phyloP scores from a whole-genome alignment of 2,888 invertebrate genomes.

The Drosophila austrosaltans region DNA sequence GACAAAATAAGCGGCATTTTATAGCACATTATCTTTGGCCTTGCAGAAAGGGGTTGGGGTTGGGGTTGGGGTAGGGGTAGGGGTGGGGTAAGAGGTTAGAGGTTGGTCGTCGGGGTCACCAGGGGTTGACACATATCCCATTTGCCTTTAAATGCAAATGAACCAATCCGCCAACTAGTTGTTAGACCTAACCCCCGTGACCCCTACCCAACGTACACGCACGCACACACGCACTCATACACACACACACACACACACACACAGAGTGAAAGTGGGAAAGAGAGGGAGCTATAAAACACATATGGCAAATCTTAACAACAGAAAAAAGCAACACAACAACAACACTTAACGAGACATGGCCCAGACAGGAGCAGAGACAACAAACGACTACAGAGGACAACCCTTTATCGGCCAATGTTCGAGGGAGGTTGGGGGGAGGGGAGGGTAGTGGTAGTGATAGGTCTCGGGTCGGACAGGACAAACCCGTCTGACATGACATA shows the following conservation, averaged over 20 bases:
- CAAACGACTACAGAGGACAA: conserved; percentile 16
- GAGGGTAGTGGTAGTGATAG: background rate
- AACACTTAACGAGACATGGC: conserved; percentile 74
- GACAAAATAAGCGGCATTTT: conserved; percentile 70
- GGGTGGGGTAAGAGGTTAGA: background rate
- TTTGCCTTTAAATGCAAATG: conserved; percentile 59
- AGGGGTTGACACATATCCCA: conserved; percentile 39
- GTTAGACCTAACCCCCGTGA: conserved; percentile 29
- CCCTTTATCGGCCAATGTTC: conserved; percentile 28
- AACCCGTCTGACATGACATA: conserved; percentile 75
- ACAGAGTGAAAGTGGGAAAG: background rate
- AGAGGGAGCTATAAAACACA: conserved; percentile 17
- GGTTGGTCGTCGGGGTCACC: conserved; percentile 13
- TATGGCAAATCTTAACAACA: conserved; percentile 66
- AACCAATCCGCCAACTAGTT: conserved; percentile 53
- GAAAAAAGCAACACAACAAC: conserved; percentile 15
- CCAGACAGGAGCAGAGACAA: conserved; percentile 49
- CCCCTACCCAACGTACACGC: conserved; percentile 10
- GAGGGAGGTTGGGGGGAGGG: background rate
- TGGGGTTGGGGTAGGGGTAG: background rate
- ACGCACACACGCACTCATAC: background rate
- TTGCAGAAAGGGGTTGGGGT: background rate
- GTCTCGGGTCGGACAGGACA: conserved; percentile 14
- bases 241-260: conserved; percentile 18
- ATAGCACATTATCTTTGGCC: conserved; percentile 56